Evolutionary conservation across 2,888 invertebrate genomes (phyloP).

Genomic region (Julus scanicus): DNA sequence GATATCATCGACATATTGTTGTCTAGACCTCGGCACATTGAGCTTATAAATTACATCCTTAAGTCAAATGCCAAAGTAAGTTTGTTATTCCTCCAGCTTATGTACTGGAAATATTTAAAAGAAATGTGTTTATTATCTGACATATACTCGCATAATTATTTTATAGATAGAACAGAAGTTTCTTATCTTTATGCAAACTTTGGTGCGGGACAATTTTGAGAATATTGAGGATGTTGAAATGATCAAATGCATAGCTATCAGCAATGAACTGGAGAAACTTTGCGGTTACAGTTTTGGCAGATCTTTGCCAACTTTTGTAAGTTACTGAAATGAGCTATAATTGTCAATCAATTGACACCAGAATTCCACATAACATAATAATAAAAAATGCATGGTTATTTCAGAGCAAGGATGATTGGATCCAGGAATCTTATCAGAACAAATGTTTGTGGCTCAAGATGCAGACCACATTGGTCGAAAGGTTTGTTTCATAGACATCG

Average conservation of each 20-base stretch:
- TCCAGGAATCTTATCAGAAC: background rate
- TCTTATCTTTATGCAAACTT: background rate
- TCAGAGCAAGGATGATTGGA: conserved; percentile 5
- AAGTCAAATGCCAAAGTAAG: conserved; percentile 43
- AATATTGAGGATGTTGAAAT: conserved; percentile 26
- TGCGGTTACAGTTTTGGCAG: background rate
- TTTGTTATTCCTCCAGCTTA: background rate
- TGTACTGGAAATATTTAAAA: too few species aligned
- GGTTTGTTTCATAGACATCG: background rate
- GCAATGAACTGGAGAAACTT: background rate
- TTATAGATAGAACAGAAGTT: background rate
- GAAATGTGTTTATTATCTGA: background rate
- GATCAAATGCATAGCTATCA: conserved; percentile 12
- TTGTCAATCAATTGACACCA: background rate
- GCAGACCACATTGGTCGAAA: background rate
- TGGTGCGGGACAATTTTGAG: background rate
- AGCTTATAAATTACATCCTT: conserved; percentile 46
- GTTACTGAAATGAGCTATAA: background rate
- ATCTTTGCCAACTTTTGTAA: conserved; percentile 3
- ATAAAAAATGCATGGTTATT: background rate
- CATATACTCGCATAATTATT: background rate
- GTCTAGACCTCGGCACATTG: conserved; percentile 53
- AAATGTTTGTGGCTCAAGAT: background rate
- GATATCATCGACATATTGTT: conserved; percentile 66
- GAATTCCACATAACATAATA: background rate